phyloP scores from a whole-genome alignment of 2,888 invertebrate species.

The Pollenia amentaria region DNA sequence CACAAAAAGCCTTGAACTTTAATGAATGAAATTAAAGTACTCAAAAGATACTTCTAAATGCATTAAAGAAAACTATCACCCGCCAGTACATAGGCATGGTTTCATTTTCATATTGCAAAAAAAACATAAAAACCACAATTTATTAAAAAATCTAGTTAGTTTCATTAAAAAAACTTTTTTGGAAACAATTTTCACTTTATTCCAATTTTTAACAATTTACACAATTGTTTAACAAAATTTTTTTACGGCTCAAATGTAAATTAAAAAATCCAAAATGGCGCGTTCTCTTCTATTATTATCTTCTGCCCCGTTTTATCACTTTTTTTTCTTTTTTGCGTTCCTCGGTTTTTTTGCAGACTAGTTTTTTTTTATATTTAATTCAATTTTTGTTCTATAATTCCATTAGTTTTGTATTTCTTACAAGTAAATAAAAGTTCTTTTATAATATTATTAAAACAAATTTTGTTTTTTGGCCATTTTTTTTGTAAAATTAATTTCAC shows the following conservation, averaged over 20 bases:
- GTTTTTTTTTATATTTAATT: background rate
- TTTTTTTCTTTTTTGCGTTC: constrained; percentile 38
- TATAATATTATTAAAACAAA: constrained; percentile 16
- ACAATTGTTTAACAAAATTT: background rate
- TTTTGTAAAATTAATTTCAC: constrained; percentile 39
- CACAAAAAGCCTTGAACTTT: constrained; percentile 72
- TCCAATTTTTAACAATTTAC: background rate
- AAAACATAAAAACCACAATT: background rate
- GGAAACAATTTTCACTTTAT: too few relatives aligned
- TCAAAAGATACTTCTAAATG: background rate
- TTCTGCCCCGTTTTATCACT: constrained; percentile 41
- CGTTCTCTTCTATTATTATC: constrained; percentile 71
- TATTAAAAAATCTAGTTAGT: background rate
- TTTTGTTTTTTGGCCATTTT: constrained; percentile 43
- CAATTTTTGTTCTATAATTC: background rate
- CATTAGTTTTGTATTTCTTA: background rate
- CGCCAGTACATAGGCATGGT: constrained; percentile 44
- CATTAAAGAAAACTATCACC: constrained; percentile 39
- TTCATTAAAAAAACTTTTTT: too few relatives aligned
- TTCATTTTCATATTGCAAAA: constrained; percentile 30
- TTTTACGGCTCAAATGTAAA: constrained; percentile 35
- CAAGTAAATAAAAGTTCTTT: constrained; percentile 9
- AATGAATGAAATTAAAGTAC: constrained; percentile 72
- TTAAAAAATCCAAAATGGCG: constrained; percentile 77
- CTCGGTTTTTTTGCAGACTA: constrained; percentile 48